Evolutionary conservation across 2,888 invertebrate genomes (phyloP), one percentile per base, ranked within the genome.

Genomic region (Diogma glabrata): DNA sequence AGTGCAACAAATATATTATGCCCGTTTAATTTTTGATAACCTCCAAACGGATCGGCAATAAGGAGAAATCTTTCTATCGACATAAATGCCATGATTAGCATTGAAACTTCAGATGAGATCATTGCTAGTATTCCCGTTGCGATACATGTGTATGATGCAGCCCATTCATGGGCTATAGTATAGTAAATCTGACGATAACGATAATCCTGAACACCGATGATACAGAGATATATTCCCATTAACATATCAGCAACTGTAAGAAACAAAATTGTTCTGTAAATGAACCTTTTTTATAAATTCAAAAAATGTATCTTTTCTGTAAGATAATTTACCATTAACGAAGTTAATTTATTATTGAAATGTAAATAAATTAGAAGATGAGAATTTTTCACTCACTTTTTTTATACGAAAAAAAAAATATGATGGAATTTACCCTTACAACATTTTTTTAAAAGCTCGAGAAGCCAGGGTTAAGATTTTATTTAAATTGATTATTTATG

Each of bases 11-110:
- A 65, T 28, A 81, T 76, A 33, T 75, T 70, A 55, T 70, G 72
- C n/a, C 71, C 67, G 53, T 75, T 76, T 52, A 81, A 68, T 45
- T 73, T 72, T 59, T 76, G 73, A 59, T 76, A 73, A 9, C 73
- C 71, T 24, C 75, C 75, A 56, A 79, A 72, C 1, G 80, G 78
- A 59, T 76, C 73, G 2, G 76, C 77, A 55, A 82, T 81, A 50
- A 79, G 64, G 55, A 81, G 63, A 61, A 78, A 84, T 57, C 84
- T 71, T 58, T 84, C 83, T 57, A 83, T 64, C 2, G 83, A 81
- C 75, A 84, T 81, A 60, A 81, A 79, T 2, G 80, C 76, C 55
- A 84, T 64, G 52, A 83, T 78, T 36, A 84, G 64, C 63, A 84
- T 76, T 7, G 84, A 82, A 2, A 81, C 46, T 69, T 84, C 82